Evolutionary conservation across 2,888 invertebrate species (phyloP).

Genomic region (Phytoseiulus persimilis): DNA sequence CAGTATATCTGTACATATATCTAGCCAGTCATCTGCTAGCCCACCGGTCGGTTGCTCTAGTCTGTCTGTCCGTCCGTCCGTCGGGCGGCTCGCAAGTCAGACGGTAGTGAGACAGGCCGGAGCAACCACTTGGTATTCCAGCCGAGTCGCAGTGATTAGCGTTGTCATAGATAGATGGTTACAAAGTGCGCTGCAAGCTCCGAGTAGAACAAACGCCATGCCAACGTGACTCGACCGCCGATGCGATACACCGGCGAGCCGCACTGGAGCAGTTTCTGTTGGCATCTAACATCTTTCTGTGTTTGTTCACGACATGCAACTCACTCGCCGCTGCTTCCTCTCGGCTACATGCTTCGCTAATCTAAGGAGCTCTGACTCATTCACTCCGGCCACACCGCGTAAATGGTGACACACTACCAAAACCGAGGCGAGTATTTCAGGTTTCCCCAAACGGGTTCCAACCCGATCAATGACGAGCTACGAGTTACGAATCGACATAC

Average conservation of each 20-base stretch:
- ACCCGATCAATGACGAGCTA: neutral
- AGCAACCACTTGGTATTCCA: neutral
- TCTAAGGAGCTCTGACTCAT: neutral
- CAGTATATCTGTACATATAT: neutral
- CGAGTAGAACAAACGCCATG: neutral
- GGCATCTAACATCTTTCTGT: neutral
- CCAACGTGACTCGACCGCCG: slow-evolving; percentile 5
- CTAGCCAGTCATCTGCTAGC: neutral
- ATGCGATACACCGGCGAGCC: neutral
- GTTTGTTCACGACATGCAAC: neutral
- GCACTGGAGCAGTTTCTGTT: neutral
- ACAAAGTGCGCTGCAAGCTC: neutral
- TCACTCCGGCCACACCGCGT: neutral
- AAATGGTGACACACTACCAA: too few species aligned
- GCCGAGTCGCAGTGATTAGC: neutral
- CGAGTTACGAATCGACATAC: neutral
- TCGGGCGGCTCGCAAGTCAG: neutral
- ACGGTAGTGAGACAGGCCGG: neutral
- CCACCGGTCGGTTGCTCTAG: neutral
- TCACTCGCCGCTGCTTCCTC: neutral
- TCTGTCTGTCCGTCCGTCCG: neutral
- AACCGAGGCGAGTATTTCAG: too few species aligned
- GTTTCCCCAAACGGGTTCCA: too few species aligned
- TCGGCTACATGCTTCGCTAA: neutral
- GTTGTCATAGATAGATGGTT: slow-evolving; percentile 5